phyloP scores from a whole-genome alignment of 2,888 invertebrate species.

The Parnassius glacialis region DNA sequence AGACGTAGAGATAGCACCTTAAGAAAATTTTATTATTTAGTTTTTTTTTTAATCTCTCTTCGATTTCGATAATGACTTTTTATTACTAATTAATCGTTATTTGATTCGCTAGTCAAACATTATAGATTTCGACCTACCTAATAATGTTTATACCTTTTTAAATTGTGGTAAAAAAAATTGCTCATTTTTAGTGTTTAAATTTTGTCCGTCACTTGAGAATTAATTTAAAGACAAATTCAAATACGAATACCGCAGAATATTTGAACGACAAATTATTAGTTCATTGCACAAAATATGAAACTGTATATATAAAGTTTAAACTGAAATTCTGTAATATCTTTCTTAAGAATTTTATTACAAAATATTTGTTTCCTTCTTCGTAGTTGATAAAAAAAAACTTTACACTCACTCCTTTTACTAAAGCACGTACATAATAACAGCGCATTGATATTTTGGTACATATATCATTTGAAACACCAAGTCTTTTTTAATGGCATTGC shows the following conservation, averaged over 20 bases:
- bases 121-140: background rate
- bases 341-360: no score
- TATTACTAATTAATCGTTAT: conserved; percentile 56
- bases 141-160: no score
- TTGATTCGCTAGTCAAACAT: conserved; percentile 73
- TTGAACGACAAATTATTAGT: background rate
- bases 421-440: conserved; percentile 21
- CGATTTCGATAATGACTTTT: conserved; percentile 9
- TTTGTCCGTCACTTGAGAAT: no score
- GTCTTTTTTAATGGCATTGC: no score
- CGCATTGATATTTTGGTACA: conserved; percentile 3
- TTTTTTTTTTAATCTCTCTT: conserved; percentile 25
- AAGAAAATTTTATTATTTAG: conserved; percentile 13
- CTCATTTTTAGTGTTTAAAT: no score
- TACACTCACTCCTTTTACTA: conserved; percentile 1
- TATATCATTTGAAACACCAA: background rate
- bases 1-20: conserved; percentile 24
- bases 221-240: background rate
- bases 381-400: background rate
- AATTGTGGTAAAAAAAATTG: no score
- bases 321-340: no score
- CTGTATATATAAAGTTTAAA: background rate
- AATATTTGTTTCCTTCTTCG: background rate
- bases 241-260: no score
- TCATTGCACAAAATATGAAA: background rate